Conservation (phyloP, 2,797 vertebrate species). For the Tiaroga cobitis region DNA sequence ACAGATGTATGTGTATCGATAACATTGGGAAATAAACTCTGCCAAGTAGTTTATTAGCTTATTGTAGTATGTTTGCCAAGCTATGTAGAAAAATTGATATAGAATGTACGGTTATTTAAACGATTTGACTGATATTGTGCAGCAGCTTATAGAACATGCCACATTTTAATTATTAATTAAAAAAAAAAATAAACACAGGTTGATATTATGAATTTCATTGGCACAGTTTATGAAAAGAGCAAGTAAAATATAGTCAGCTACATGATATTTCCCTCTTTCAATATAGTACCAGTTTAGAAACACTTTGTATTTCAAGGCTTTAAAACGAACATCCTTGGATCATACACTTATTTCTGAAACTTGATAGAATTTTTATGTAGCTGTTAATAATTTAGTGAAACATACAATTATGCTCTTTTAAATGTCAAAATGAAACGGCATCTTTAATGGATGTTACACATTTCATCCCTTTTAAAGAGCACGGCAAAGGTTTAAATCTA, state of each 20-base stretch:
- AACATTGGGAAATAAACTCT: neutral
- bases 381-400: conserved; percentile 42
- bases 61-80: neutral
- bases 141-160: neutral
- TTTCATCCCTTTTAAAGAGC: conserved; percentile 8
- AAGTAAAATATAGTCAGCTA: neutral
- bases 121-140: neutral
- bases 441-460: conserved; percentile 26
- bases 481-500: neutral
- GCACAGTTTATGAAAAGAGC: neutral
- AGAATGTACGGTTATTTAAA: neutral
- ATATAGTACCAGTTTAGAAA: neutral
- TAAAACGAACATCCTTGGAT: conserved; percentile 15
- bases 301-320: conserved; percentile 9
- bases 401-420: conserved; percentile 34
- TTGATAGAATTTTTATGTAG: conserved; percentile 21
- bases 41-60: neutral
- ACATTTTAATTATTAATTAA: neutral
- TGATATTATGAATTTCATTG: neutral
- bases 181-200: neutral
- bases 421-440: conserved; percentile 41
- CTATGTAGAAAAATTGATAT: neutral
- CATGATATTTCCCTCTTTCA: neutral
- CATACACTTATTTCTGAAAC: conserved; percentile 4
- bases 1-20: neutral